A percentile compares a stretch with the other conserved stretches of the same genome.
These are phyloP conservation scores for Gavia stellata DNA, from an alignment of 2,113 vertebrate genomes.

Conservation along the genomic window DNA sequence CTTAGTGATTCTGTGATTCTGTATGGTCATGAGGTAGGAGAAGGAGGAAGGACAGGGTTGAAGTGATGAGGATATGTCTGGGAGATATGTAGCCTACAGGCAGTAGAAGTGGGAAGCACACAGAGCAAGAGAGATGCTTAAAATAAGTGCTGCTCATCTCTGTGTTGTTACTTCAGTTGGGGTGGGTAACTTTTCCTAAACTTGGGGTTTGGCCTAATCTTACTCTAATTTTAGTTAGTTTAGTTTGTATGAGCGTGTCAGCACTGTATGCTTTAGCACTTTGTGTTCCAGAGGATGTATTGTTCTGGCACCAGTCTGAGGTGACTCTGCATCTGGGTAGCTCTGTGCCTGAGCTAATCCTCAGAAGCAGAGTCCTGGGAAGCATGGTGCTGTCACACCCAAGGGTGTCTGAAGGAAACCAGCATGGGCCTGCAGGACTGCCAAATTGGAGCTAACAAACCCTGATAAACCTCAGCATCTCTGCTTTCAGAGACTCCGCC, in stretches of 20 bases:
- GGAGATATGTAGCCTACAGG: neutral
- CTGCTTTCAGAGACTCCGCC: neutral
- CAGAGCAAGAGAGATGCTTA: neutral
- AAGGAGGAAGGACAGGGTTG: neutral
- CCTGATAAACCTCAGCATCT: neutral
- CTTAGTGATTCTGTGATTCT: no score
- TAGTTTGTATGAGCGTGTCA: neutral
- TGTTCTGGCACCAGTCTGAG: neutral
- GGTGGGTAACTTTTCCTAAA: neutral
- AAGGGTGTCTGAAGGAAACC: neutral
- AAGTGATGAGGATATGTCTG: neutral
- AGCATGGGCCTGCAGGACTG: neutral
- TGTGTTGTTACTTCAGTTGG: neutral
- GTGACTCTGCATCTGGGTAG: neutral
- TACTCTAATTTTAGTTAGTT: neutral
- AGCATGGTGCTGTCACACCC: neutral
- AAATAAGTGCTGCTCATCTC: neutral
- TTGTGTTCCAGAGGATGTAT: neutral
- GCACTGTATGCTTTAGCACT: neutral
- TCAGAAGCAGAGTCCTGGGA: neutral
- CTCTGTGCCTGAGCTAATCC: neutral
- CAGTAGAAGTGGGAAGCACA: neutral
- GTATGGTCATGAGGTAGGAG: neutral
- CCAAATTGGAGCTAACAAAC: neutral
- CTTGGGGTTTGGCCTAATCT: neutral